These are phyloP conservation scores for Agrochola lychnidis DNA, from an alignment of 2,888 invertebrate genomes.

Conservation along the genomic window DNA sequence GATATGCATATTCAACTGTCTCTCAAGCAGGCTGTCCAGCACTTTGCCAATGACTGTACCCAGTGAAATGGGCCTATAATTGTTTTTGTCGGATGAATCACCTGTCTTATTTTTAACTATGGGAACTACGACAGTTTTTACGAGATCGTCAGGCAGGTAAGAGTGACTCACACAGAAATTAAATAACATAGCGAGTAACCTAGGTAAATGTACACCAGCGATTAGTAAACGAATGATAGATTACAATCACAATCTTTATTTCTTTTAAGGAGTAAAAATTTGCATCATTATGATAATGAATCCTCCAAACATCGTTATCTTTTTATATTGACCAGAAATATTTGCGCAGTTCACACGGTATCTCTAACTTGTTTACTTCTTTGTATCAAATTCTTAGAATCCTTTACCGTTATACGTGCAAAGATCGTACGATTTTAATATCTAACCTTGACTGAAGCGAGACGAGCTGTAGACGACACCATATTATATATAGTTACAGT, in stretches of 20 bases:
- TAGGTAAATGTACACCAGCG: too few species aligned
- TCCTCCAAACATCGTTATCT: conserved; percentile 49
- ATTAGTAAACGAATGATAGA: conserved; percentile 26
- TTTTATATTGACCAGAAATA: conserved; percentile 56
- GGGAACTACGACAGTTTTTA: too few species aligned
- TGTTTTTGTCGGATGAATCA: too few species aligned
- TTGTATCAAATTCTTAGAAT: conserved; percentile 48
- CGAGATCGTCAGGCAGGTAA: too few species aligned
- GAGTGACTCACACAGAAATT: too few species aligned
- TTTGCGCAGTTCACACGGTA: conserved; percentile 51
- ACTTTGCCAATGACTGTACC: too few species aligned
- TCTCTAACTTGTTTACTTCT: conserved; percentile 37
- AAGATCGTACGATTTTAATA: conserved; percentile 35
- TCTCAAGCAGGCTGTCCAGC: too few species aligned
- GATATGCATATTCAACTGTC: too few species aligned
- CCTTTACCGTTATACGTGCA: conserved; percentile 35
- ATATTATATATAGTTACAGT: background rate
- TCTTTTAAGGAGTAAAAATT: conserved; percentile 33
- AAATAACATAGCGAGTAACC: too few species aligned
- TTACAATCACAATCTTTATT: conserved; percentile 32
- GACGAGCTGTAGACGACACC: conserved; percentile 49
- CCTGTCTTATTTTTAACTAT: too few species aligned
- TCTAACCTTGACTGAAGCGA: conserved; percentile 46
- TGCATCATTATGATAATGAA: conserved; percentile 35
- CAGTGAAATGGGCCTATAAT: too few species aligned